phyloP scores from a whole-genome alignment of 2,888 invertebrate genomes.

The Mimachlamys varia region DNA sequence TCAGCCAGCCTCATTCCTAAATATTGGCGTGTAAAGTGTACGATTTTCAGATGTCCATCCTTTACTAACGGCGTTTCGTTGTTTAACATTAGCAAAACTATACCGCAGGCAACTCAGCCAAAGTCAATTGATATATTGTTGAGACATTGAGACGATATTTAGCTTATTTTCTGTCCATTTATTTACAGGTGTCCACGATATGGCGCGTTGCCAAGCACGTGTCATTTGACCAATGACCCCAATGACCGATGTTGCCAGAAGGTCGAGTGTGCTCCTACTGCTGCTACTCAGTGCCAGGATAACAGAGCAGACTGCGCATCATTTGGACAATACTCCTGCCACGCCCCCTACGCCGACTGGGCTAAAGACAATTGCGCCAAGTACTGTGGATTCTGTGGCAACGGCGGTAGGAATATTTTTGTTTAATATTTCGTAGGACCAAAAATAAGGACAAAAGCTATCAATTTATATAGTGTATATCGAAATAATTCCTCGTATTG shows the following conservation, averaged over 20 bases:
- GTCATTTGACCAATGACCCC: slow-evolving; percentile 62
- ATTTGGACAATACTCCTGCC: slow-evolving; percentile 60
- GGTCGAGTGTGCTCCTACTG: slow-evolving; percentile 64
- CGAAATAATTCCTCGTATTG: no score
- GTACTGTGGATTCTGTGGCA: slow-evolving; percentile 65
- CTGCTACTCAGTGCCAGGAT: slow-evolving; percentile 58
- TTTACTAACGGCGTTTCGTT: no score
- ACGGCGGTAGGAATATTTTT: not conserved
- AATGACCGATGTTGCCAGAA: slow-evolving; percentile 67
- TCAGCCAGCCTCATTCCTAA: no score
- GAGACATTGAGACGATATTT: not conserved
- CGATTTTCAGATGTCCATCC: no score
- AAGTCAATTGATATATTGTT: no score
- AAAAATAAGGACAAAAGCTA: no score
- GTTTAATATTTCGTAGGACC: no score
- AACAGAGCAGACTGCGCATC: slow-evolving; percentile 65
- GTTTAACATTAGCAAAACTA: no score
- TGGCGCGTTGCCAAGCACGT: slow-evolving; percentile 64
- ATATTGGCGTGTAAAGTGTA: no score
- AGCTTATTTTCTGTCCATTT: not conserved
- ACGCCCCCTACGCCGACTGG: slow-evolving; percentile 64
- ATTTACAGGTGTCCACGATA: slow-evolving; percentile 64
- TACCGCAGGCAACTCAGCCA: no score
- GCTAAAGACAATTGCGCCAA: slow-evolving; percentile 67
- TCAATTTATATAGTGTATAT: no score